Evolutionary conservation across 2,797 vertebrate genomes (phyloP).

Genomic region (Acridotheres tristis): DNA sequence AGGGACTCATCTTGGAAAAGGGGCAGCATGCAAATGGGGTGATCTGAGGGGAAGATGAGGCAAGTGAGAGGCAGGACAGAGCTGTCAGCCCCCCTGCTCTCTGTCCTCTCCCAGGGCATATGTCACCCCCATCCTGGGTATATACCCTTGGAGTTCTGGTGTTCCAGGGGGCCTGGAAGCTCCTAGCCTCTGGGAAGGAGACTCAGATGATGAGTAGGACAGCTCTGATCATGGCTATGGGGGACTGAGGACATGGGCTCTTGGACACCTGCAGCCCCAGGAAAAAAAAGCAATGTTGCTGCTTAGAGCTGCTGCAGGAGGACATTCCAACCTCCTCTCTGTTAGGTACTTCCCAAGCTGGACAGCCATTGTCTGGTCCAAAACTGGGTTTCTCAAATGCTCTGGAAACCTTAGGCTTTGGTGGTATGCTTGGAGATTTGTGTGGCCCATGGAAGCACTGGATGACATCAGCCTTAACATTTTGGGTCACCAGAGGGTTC

Average conservation of each 20-base stretch:
- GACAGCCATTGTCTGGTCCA: neutral
- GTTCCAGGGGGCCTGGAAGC: neutral
- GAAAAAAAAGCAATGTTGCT: neutral
- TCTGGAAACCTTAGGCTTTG: neutral
- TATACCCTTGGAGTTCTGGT: neutral
- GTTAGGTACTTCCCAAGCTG: neutral
- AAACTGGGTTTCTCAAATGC: neutral
- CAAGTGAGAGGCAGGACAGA: neutral
- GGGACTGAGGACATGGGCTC: neutral
- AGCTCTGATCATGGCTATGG: neutral
- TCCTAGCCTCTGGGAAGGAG: neutral
- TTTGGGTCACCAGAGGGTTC: neutral
- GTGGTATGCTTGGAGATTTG: neutral
- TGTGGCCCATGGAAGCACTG: neutral
- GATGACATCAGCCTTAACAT: neutral
- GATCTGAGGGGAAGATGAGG: neutral
- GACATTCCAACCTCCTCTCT: neutral
- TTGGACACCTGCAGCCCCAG: rapidly evolving
- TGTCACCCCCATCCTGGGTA: neutral
- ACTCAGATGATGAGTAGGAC: neutral
- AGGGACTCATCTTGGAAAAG: neutral
- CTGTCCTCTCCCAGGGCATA: neutral
- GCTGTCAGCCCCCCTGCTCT: neutral
- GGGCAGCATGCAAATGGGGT: neutral
- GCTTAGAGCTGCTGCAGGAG: neutral